Conservation (phyloP, 1,140 invertebrate genomes). For the Eurosta solidaginis region DNA sequence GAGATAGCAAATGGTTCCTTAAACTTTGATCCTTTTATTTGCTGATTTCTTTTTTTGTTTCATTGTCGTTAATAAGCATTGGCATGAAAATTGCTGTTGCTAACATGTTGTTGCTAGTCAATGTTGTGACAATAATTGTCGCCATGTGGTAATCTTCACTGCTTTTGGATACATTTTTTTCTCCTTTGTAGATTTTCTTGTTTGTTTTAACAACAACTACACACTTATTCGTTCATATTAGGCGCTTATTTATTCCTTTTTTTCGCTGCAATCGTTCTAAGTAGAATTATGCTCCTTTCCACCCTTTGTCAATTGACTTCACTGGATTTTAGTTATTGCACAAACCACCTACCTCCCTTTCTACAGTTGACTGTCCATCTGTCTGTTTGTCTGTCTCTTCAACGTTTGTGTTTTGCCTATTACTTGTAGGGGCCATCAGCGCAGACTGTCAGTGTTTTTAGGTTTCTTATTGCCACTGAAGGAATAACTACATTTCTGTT, state of each 20-base stretch:
- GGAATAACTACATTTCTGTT: no score
- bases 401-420: neutral
- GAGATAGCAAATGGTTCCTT: neutral
- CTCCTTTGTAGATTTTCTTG: neutral
- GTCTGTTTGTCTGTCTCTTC: neutral
- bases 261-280: neutral
- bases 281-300: neutral
- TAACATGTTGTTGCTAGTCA: conserved; percentile 17
- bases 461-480: no score
- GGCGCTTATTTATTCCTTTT: neutral
- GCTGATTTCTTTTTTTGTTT: neutral
- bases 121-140: conserved; percentile 32
- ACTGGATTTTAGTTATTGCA: neutral
- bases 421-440: neutral
- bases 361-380: neutral
- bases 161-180: neutral
- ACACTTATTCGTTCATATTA: neutral
- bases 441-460: neutral
- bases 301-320: neutral
- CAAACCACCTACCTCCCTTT: neutral
- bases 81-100: conserved; percentile 1
- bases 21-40: neutral
- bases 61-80: conserved; percentile 11
- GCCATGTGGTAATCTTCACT: conserved; percentile 26
- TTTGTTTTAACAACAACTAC: neutral